Conservation (phyloP, 1,140 invertebrate genomes). For the Zeugodacus cucurbitae region DNA sequence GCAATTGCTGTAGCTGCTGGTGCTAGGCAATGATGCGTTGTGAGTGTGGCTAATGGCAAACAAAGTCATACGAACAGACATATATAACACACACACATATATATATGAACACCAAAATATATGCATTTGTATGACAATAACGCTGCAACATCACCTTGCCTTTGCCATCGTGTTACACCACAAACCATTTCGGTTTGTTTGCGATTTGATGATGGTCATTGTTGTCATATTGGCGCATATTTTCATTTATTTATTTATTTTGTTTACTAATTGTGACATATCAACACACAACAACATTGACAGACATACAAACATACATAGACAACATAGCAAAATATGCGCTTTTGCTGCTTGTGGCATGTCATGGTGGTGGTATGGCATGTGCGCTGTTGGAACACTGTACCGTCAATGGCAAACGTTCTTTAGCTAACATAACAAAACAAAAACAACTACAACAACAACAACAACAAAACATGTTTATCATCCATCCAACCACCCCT, state of each 20-base stretch:
- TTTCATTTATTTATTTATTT: background rate
- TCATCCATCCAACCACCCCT: background rate
- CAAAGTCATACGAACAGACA: background rate
- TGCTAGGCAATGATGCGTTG: background rate
- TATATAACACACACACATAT: background rate
- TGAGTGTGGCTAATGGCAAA: background rate
- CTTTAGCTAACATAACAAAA: background rate
- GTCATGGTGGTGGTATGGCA: background rate
- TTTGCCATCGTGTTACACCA: background rate
- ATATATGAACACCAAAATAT: background rate
- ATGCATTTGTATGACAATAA: background rate
- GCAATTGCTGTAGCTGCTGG: background rate
- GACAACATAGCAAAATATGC: background rate
- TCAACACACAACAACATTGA: too few relatives aligned
- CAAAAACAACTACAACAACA: background rate
- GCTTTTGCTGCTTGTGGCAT: background rate
- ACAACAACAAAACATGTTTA: background rate
- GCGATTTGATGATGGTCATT: constrained; percentile 6
- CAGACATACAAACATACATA: background rate
- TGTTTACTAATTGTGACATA: constrained; percentile 5
- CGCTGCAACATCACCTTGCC: background rate
- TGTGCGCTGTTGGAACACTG: background rate
- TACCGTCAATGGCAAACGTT: too few relatives aligned
- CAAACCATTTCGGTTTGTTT: constrained; percentile 1
- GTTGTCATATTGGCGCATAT: background rate